Evolutionary conservation across 1,140 invertebrate species (phyloP), one percentile per base, ranked within the genome.

Genomic region (Drosophila yakuba): DNA sequence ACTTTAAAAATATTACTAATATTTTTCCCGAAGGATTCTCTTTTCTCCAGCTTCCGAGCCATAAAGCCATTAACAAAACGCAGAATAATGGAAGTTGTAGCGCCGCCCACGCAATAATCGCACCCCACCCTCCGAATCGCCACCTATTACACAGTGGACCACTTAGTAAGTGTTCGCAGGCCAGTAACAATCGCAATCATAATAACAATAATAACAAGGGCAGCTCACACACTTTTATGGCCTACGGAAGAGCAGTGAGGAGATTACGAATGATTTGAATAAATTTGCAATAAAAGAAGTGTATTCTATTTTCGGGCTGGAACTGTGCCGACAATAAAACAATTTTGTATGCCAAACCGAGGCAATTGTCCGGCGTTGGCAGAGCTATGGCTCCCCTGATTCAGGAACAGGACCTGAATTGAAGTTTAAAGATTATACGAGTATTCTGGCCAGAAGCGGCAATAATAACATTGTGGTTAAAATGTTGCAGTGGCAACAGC

Each of bases 261-360:
- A 88, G 83, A 86, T 86, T 86, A 86, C 83, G 68, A 81, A 74
- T 67, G 84, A 90, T 90, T 90, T 90, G 80, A 90, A 90, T 90
- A 90, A 90, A 90, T 90, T 90, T 88, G 82, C 88, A 90, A 90
- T 90, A 91, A 90, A 90, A 66, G 45, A 56, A 83, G 62, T 62
- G 60, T 82, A 77, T 80, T 61, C 43, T 56, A 64, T 64, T 72
- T 72, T 50, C 57, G 39, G 47, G 51, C 67, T 62, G 48, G 52
- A 79, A 83, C 61, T 84, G 81, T 69, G 78, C 50, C 83, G 83
- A 86, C 84, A 89, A 89, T 89, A 89, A 89, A 89, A 80, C 84
- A 89, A 89, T 89, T 89, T 89, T 78, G 80, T 77, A 80, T 67
- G 80, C 63, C 60, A 74, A 71, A 51, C 45, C 14, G 23, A 50